These are phyloP conservation scores for Drosophila affinis DNA, from an alignment of 2,888 invertebrate genomes.

Conservation along the genomic window DNA sequence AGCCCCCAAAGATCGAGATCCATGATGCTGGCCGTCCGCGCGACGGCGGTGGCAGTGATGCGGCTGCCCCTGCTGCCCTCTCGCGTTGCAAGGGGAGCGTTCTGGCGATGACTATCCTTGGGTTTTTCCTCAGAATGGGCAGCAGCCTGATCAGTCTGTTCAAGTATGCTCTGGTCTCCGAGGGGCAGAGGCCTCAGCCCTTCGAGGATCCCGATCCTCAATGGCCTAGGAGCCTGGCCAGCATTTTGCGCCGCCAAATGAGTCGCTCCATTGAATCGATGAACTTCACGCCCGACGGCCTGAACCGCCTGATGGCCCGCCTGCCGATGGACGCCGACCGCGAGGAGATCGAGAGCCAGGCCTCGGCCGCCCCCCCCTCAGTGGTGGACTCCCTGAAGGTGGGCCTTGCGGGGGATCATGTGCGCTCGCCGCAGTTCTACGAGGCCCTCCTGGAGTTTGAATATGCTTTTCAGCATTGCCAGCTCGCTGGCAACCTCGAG, in stretches of 20 bases:
- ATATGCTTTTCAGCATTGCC: neutral
- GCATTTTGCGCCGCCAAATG: conserved; percentile 3
- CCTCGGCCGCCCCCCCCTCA: neutral
- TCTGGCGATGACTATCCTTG: neutral
- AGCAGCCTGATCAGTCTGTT: neutral
- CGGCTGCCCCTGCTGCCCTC: neutral
- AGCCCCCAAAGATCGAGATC: neutral
- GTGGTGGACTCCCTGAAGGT: conserved; percentile 84
- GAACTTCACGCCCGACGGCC: neutral
- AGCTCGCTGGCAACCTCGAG: neutral
- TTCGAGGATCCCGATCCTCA: neutral
- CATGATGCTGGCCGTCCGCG: neutral
- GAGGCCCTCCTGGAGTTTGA: conserved; percentile 89
- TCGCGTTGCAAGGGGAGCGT: too few species aligned
- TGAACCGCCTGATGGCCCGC: conserved; percentile 1
- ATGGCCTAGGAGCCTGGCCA: neutral
- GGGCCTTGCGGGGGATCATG: conserved; percentile 91
- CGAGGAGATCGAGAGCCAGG: conserved; percentile 42
- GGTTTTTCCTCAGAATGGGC: neutral
- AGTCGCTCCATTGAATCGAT: neutral
- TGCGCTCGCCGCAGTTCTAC: conserved; percentile 96
- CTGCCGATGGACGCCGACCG: conserved; percentile 7
- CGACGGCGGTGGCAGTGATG: conserved; percentile 1
- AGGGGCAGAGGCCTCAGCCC: neutral
- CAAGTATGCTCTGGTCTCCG: neutral